Base-by-base conservation (phyloP, 1,140 invertebrate species). In the Drosophila neocordata region DNA sequence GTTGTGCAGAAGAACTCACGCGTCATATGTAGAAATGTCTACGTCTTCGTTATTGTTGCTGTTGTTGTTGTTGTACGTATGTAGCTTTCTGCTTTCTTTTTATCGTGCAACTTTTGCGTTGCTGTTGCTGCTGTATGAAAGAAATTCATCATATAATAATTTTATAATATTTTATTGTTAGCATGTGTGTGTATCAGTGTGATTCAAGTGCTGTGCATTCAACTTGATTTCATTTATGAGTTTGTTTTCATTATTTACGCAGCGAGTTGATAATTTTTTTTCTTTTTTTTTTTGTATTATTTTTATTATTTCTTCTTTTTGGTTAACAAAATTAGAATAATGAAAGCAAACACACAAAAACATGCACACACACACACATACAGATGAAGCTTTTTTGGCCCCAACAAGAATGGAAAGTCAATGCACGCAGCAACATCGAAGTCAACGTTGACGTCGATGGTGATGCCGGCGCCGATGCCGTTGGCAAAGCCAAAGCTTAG, bases 81-180 rank as follows among this genome's bases (percentile, higher is more conserved):
- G 65, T 15, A 56, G 82, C 81, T 87, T 87, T 87, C 82, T 87
- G 81, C 82, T 85, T 85, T 85, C 82, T 85, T 85, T 85, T 85
- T 78, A 76, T 78, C 78, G 62, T 82, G 82, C 74, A 87, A 78
- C 70, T 81, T 81, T 85, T 87, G 78, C 72, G 79, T 65, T 84
- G 65, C 76, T 77, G 48, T 69, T 68, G 65, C 76, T 77, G 53
- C 67, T 69, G 73, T 85, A 73, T 77, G 74, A 77, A 85, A 75
- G 74, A 85, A 85, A 85, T 85, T 85, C 70, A 70, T 87, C 70
- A 77, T 77, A 77, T 76, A 77, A 77, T 77, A 77, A 76, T 77
- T 76, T 77, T 77, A 77, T 76, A 76, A 76, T 70, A 76, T 64
- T 77, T 60, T 55, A 18, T 27, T 73, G 48, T 73, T 20, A 18